Base-by-base conservation (phyloP, 2,113 vertebrate species). In the Cololabis saira region DNA sequence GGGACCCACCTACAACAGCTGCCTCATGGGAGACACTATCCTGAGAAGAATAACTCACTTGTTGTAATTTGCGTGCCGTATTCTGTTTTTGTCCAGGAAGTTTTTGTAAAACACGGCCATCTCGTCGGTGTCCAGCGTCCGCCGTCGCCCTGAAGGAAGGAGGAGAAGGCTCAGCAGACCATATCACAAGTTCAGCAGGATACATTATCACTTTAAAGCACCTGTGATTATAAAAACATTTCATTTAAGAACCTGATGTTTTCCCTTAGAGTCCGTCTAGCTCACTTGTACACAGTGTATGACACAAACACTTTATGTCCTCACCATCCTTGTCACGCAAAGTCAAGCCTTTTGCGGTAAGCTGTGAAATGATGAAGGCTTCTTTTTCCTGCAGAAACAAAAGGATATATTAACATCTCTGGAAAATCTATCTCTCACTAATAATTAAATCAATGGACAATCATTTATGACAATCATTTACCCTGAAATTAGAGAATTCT, bases 61-160 rank as follows among this genome's bases (percentile, higher is more conserved):
- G 93, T 98, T 99, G 75, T 98, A 99, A 52, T 60, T 71, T 71
- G 93, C 71, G 52, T 98, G 96, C 81, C 95, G 96, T 68, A 58
- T 85, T 49, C 91, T 92, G 90, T 98, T 98, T 87, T 85, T 93
- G 71, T 93, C 95, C 63, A 99, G 89, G 83, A 99, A 99, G 51
- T 87, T 88, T 92, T 96, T 97, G 88, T 98, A 98, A 77, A 99
- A 99, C 24, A 93, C 90, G 18, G 96, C 95, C 96, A 98, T 99
- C 82, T 97, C 95, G 74, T 99, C 96, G 58, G 91, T 95, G 80
- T 58, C 90, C 76, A 98, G 58, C 8, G 86, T 74, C 44, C 82
- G 88, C 77, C 93, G 95, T 1, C 90, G 91, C 74, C 97, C 97
- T 98, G 87, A 13, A 15, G 10, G 87, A 49, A 37, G 7, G 1